These are phyloP conservation scores for Drosophila quadrilineata DNA, from an alignment of 1,140 invertebrate genomes.

Conservation along the genomic window DNA sequence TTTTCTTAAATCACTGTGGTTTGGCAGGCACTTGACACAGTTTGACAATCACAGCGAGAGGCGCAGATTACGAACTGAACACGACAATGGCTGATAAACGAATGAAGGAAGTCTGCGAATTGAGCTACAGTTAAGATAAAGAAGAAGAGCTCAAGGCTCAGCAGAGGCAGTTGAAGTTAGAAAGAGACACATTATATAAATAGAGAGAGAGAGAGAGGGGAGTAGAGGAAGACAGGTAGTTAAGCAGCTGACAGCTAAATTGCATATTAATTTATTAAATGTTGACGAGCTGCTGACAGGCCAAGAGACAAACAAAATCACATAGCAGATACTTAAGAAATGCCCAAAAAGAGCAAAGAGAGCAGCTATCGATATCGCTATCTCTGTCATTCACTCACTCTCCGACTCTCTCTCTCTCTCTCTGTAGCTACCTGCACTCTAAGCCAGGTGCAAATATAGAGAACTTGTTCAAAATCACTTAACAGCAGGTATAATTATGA, in stretches of 20 bases:
- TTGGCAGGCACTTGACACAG: constrained; percentile 34
- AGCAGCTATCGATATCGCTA: no score
- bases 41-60: constrained; percentile 12
- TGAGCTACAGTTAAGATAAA: constrained; percentile 5
- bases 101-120: constrained; percentile 30
- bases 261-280: constrained; percentile 69
- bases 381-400: no score
- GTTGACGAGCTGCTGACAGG: constrained; percentile 38
- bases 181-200: constrained; percentile 28
- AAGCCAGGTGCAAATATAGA: no score
- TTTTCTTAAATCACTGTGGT: neutral
- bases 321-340: neutral
- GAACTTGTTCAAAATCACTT: no score
- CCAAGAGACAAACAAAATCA: neutral
- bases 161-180: constrained; percentile 4
- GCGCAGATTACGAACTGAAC: constrained; percentile 37
- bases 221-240: no score
- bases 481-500: no score
- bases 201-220: constrained; percentile 13
- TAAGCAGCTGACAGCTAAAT: constrained; percentile 59
- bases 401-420: no score
- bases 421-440: no score
- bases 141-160: constrained; percentile 11
- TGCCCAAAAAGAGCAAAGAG: constrained; percentile 5
- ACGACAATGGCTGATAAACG: constrained; percentile 42